Conservation (phyloP, 2,888 invertebrate genomes). For the Parascotia fuliginaria region DNA sequence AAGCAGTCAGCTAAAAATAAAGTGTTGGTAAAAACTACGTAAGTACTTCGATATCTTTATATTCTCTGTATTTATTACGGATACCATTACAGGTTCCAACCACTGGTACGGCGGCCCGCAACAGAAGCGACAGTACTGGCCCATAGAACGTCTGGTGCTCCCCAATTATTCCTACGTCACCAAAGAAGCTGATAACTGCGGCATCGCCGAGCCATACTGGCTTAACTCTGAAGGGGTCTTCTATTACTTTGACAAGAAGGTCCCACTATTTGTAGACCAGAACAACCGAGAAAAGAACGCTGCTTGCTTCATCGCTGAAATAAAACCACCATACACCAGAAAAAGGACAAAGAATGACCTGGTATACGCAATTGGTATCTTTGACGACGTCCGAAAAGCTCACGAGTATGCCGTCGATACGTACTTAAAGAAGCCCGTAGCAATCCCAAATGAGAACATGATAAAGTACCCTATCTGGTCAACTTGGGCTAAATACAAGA, state of each 20-base stretch:
- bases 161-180: conserved; percentile 84
- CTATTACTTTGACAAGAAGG: conserved; percentile 86
- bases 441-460: conserved; percentile 84
- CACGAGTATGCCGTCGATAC: conserved; percentile 87
- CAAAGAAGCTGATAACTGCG: conserved; percentile 85
- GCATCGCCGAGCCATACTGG: conserved; percentile 88
- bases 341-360: conserved; percentile 74
- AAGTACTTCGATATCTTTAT: too few relatives aligned
- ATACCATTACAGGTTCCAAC: conserved; percentile 49
- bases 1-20: too few relatives aligned
- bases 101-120: conserved; percentile 89
- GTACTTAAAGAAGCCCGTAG: conserved; percentile 85
- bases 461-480: conserved; percentile 88
- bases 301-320: conserved; percentile 82
- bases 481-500: conserved; percentile 87
- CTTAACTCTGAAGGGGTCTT: conserved; percentile 88
- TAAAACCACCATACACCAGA: conserved; percentile 76
- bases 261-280: conserved; percentile 89
- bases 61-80: neutral
- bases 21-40: too few relatives aligned
- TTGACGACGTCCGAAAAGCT: conserved; percentile 83
- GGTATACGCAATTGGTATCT: conserved; percentile 87
- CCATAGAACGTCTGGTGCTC: conserved; percentile 82
- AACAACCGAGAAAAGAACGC: conserved; percentile 78
- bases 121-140: conserved; percentile 87